Conservation (phyloP, 2,797 vertebrate species). For the Notolabrus celidotus region DNA sequence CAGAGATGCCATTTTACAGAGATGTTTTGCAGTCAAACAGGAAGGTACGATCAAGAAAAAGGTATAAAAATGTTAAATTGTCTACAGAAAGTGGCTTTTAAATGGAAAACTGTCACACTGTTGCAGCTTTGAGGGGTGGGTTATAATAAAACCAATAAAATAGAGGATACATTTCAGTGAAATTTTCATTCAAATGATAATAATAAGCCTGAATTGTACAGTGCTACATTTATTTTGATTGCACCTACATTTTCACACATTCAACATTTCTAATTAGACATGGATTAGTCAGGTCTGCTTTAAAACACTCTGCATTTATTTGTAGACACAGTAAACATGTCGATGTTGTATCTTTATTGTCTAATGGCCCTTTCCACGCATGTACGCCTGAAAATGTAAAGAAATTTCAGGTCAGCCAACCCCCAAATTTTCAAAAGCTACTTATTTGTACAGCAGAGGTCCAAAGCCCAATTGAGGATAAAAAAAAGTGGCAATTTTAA, state of each 20-base stretch:
- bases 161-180: constrained; percentile 3
- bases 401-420: too few relatives aligned
- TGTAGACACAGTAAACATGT: constrained; percentile 30
- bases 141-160: constrained; percentile 22
- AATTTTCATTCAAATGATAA: neutral
- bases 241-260: constrained; percentile 20
- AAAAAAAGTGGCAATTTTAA: too few relatives aligned
- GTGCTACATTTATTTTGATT: constrained; percentile 6
- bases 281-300: constrained; percentile 28
- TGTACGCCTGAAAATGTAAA: too few relatives aligned
- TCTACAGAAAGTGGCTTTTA: constrained; percentile 25
- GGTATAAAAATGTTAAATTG: constrained; percentile 1
- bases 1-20: constrained; percentile 27
- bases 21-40: constrained; percentile 17
- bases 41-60: constrained; percentile 12
- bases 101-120: neutral
- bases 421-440: too few relatives aligned
- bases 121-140: neutral
- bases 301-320: constrained; percentile 26
- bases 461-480: too few relatives aligned
- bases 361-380: too few relatives aligned
- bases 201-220: constrained; percentile 18
- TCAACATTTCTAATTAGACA: constrained; percentile 48
- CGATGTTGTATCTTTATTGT: constrained; percentile 38
- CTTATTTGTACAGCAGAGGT: too few relatives aligned